phyloP scores from a whole-genome alignment of 2,797 vertebrate genomes.

The Anguilla pacifica region DNA sequence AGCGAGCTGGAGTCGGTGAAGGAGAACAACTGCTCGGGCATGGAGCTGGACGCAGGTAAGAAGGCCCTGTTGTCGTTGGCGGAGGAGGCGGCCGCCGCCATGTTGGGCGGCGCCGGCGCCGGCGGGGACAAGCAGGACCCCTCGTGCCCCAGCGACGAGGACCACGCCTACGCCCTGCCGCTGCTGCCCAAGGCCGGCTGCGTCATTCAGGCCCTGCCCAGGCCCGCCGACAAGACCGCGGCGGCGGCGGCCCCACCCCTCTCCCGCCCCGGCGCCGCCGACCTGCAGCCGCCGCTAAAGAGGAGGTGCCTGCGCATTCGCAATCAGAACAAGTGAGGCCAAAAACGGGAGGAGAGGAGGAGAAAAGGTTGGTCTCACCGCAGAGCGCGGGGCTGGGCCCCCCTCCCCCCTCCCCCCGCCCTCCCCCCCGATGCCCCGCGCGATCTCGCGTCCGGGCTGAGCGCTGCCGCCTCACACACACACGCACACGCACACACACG shows the following conservation, averaged over 20 bases:
- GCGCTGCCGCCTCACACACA: neutral
- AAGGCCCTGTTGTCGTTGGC: conserved; percentile 62
- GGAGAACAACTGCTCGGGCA: conserved; percentile 90
- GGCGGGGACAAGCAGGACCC: conserved; percentile 82
- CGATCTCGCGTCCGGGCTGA: no score
- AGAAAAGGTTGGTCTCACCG: conserved; percentile 80
- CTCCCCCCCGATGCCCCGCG: neutral
- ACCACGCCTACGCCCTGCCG: conserved; percentile 92
- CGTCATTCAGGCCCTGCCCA: conserved; percentile 98
- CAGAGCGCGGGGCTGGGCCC: neutral
- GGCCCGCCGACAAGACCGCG: conserved; percentile 89
- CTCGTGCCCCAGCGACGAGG: conserved; percentile 86
- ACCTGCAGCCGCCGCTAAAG: conserved; percentile 95
- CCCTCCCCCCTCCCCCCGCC: neutral
- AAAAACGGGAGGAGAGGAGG: neutral
- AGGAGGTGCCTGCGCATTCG: conserved; percentile 99
- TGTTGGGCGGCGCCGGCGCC: conserved; percentile 74
- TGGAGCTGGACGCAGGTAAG: conserved; percentile 84
- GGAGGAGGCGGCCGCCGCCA: neutral
- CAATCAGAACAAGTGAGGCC: conserved; percentile 97
- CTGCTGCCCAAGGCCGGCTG: conserved; percentile 92
- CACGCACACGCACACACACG: neutral
- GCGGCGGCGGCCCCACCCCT: conserved; percentile 88
- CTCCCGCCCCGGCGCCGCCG: conserved; percentile 84
- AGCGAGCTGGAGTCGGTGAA: conserved; percentile 91